Conservation (phyloP, 2,888 invertebrate species). For the Parnassius smintheus region DNA sequence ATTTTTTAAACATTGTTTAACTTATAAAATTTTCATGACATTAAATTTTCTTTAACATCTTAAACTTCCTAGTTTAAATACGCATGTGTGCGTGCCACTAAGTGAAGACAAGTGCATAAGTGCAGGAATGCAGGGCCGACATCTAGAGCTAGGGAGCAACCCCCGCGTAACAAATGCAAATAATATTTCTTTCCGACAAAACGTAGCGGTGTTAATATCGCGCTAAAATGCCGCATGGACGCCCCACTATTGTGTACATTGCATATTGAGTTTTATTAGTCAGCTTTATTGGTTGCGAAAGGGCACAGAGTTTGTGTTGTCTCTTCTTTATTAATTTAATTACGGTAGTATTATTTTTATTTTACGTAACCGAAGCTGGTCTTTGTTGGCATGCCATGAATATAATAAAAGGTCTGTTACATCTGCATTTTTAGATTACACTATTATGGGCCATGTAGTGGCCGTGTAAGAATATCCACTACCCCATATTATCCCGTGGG, state of each 20-base stretch:
- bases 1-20: too few relatives aligned
- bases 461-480: too few relatives aligned
- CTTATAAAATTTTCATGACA: too few relatives aligned
- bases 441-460: too few relatives aligned
- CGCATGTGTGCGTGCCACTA: constrained; percentile 22
- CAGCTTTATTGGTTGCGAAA: constrained; percentile 59
- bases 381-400: too few relatives aligned
- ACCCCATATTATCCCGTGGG: too few relatives aligned
- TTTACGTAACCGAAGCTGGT: too few relatives aligned
- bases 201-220: constrained; percentile 74
- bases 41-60: too few relatives aligned
- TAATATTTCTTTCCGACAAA: constrained; percentile 74
- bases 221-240: constrained; percentile 60
- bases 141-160: constrained; percentile 40
- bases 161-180: constrained; percentile 70
- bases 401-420: too few relatives aligned
- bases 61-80: neutral
- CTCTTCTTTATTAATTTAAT: constrained; percentile 29
- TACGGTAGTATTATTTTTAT: constrained; percentile 25
- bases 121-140: constrained; percentile 64
- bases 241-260: constrained; percentile 62
- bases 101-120: constrained; percentile 56
- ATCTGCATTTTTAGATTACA: too few relatives aligned
- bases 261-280: constrained; percentile 68
- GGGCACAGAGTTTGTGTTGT: constrained; percentile 47